phyloP scores from a whole-genome alignment of 2,888 invertebrate genomes.

The Aethes cnicana region DNA sequence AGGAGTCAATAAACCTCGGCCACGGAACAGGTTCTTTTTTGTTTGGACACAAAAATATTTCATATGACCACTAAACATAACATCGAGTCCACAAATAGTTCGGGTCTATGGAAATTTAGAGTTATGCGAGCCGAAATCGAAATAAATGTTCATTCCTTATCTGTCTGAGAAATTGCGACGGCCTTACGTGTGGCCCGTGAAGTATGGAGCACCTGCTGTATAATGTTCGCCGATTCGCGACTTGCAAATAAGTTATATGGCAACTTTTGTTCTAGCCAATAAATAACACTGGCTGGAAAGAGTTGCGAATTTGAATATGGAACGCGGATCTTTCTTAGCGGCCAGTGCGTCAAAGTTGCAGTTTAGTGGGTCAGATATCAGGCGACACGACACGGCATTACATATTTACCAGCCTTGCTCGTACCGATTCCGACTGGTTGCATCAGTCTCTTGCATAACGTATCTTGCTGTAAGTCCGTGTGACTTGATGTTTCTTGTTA shows the following conservation, averaged over 20 bases:
- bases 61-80: conserved; percentile 46
- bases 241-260: conserved; percentile 16
- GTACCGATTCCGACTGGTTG: conserved; percentile 51
- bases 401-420: conserved; percentile 54
- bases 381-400: conserved; percentile 52
- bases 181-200: conserved; percentile 20
- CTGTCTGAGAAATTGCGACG: conserved; percentile 19
- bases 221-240: conserved; percentile 25
- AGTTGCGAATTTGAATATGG: conserved; percentile 14
- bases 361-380: conserved; percentile 66
- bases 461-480: conserved; percentile 43
- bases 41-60: conserved; percentile 75
- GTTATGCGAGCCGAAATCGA: conserved; percentile 16
- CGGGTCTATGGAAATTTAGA: conserved; percentile 12
- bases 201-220: conserved; percentile 22
- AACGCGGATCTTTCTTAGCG: conserved; percentile 28
- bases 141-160: conserved; percentile 6
- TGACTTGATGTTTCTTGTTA: conserved; percentile 39
- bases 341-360: conserved; percentile 39
- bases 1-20: conserved; percentile 75
- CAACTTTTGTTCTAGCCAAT: conserved; percentile 21
- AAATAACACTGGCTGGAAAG: conserved; percentile 4
- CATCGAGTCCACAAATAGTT: conserved; percentile 20
- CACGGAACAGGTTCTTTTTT: conserved; percentile 69
- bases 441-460: conserved; percentile 59